Evolutionary conservation across 1,140 invertebrate species (phyloP).

Genomic region (Babylonia areolata): DNA sequence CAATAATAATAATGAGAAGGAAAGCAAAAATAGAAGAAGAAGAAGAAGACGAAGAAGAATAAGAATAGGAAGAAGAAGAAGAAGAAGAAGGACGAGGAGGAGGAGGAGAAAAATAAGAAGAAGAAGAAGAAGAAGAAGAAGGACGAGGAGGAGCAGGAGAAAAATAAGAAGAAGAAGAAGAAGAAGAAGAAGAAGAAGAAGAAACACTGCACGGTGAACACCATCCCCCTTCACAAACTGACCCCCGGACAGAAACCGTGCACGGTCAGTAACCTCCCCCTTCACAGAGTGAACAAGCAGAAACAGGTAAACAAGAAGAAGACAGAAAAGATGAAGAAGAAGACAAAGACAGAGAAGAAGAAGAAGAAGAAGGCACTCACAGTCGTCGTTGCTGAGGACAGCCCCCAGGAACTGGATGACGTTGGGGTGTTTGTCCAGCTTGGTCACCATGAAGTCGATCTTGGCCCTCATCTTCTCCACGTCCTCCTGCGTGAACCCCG

Average conservation of each 20-base stretch:
- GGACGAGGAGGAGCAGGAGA: not conserved
- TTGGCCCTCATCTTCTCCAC: conserved; percentile 63
- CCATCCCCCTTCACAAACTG: too few species aligned
- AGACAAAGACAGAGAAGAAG: not conserved
- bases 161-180: not conserved
- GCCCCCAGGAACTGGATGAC: conserved; percentile 62
- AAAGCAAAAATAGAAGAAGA: too few species aligned
- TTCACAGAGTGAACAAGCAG: not conserved
- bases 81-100: too few species aligned
- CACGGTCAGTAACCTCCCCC: too few species aligned
- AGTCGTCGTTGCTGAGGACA: conserved; percentile 49
- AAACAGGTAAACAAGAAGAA: not conserved
- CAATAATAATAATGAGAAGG: not conserved
- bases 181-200: not conserved
- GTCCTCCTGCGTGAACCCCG: conserved; percentile 47
- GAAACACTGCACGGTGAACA: too few species aligned
- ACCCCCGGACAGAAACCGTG: too few species aligned
- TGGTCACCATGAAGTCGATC: conserved; percentile 61
- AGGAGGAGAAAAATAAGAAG: too few species aligned
- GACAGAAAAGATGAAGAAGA: not conserved
- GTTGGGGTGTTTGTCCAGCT: conserved; percentile 57
- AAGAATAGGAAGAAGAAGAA: too few species aligned
- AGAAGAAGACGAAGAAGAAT: too few species aligned
- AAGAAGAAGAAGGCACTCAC: conserved; percentile 48
- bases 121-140: not conserved